Base-by-base conservation (phyloP, 1,140 invertebrate species). In the Ylistrum balloti region DNA sequence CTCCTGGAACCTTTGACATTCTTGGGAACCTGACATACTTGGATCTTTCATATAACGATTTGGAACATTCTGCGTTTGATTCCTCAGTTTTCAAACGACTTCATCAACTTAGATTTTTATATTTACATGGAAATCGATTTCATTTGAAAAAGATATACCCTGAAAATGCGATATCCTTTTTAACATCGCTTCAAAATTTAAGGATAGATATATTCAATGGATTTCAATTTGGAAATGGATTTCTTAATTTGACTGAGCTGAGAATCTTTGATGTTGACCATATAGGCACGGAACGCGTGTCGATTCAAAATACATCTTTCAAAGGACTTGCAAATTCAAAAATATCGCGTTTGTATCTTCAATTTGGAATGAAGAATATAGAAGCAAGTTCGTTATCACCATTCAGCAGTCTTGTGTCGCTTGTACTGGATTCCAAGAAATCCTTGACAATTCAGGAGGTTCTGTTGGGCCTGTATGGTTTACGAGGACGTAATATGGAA, bases 61-160 rank as follows among this genome's bases (percentile, higher is more conserved):
- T 74, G n/a, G 56, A 74, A 74, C 56, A 74, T 28, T 28, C n/a
- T 9, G 56, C 56, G n/a, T 74, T 74, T 74, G 56, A 74, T 74
- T 74, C 56, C 5, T 74, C 22, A 28, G 56, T 74, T 9, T 74
- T 74, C n/a, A n/a, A 74, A 74, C 56, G 28, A 28, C 56, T 74
- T n/a, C 22, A 0, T 5, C 9, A 74, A 74, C 22, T 74, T 5
- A 74, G 56, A 7, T 74, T 5, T n/a, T 28, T 74, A 9, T n/a
- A 74, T 74, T 74, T 74, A 28, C 22, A 74, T 74, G 7, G 11
- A 1, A 74, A 74, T 74, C 0, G 28, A 22, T 74, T 74, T 74
- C n/a, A 74, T 74, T n/a, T 74, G 56, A 28, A 74, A 74, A 74
- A 17, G 28, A 1, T 74, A 5, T 74, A 74, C 28, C 56, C 56